A percentile compares a stretch with the other conserved stretches of the same genome.
phyloP scores from a whole-genome alignment of 1,140 invertebrate genomes.

The Sitophilus oryzae region DNA sequence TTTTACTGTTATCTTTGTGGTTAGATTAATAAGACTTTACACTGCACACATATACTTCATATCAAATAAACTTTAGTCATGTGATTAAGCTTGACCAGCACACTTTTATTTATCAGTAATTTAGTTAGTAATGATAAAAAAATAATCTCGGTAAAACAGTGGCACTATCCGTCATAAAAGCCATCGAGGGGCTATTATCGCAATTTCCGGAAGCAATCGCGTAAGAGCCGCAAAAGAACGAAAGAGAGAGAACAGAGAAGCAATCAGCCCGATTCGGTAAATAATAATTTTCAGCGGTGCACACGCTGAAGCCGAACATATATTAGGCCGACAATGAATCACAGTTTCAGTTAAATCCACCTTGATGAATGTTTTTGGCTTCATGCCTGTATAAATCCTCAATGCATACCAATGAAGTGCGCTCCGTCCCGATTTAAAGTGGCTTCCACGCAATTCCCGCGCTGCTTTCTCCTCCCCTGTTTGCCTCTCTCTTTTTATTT shows the following conservation, averaged over 20 bases:
- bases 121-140: too few species aligned
- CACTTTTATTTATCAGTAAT: too few species aligned
- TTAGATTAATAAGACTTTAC: too few species aligned
- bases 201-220: not conserved
- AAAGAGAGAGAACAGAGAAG: too few species aligned
- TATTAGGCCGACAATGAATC: slow-evolving; percentile 44
- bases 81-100: too few species aligned
- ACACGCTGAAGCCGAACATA: slow-evolving; percentile 40
- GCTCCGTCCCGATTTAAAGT: slow-evolving; percentile 36
- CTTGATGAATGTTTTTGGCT: slow-evolving; percentile 46
- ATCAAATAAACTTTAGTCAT: too few species aligned
- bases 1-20: too few species aligned
- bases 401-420: slow-evolving; percentile 46
- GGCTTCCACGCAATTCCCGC: slow-evolving; percentile 15
- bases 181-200: not conserved
- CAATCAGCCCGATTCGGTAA: slow-evolving; percentile 38
- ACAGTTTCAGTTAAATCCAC: slow-evolving; percentile 46
- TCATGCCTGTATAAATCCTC: slow-evolving; percentile 46
- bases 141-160: too few species aligned
- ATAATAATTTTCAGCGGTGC: slow-evolving; percentile 39
- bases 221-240: too few species aligned
- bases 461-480: not conserved
- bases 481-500: not conserved
- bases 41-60: too few species aligned
- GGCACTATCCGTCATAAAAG: too few species aligned